Conservation (phyloP, 2,888 invertebrate genomes). For the Tortricodes alternella region DNA sequence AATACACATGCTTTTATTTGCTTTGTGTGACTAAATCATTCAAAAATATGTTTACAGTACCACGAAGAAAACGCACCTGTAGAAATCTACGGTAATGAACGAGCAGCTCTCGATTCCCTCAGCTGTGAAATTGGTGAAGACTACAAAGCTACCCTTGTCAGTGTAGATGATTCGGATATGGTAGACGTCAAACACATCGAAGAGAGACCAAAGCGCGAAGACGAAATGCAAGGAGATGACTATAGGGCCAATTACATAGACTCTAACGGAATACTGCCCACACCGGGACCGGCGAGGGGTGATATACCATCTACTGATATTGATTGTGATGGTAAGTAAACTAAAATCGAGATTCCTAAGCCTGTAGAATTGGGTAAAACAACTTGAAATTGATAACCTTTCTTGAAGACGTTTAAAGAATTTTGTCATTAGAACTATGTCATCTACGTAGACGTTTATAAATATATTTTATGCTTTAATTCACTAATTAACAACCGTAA, state of each 20-base stretch:
- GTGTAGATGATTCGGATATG: slow-evolving; percentile 59
- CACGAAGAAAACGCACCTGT: slow-evolving; percentile 83
- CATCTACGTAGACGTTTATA: too few relatives aligned
- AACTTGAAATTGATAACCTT: too few relatives aligned
- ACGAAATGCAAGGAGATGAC: slow-evolving; percentile 72
- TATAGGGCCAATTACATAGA: slow-evolving; percentile 65
- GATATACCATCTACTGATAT: slow-evolving; percentile 72
- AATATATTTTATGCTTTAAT: too few relatives aligned
- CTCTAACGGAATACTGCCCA: slow-evolving; percentile 50
- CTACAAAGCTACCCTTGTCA: slow-evolving; percentile 52
- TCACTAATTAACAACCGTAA: too few relatives aligned
- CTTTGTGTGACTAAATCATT: too few relatives aligned
- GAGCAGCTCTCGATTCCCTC: slow-evolving; percentile 74
- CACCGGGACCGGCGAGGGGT: slow-evolving; percentile 55
- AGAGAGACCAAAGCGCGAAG: slow-evolving; percentile 60
- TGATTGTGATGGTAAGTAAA: slow-evolving; percentile 70
- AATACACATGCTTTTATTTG: too few relatives aligned
- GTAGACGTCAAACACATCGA: slow-evolving; percentile 70
- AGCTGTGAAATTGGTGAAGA: slow-evolving; percentile 65
- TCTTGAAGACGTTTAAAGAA: too few relatives aligned
- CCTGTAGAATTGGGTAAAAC: too few relatives aligned
- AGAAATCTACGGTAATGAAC: slow-evolving; percentile 77
- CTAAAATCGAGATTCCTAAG: neutral
- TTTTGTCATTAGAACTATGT: too few relatives aligned
- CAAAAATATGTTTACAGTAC: slow-evolving; percentile 58